These are phyloP conservation scores for Volucella inanis DNA, from an alignment of 2,888 invertebrate species.

Conservation along the genomic window DNA sequence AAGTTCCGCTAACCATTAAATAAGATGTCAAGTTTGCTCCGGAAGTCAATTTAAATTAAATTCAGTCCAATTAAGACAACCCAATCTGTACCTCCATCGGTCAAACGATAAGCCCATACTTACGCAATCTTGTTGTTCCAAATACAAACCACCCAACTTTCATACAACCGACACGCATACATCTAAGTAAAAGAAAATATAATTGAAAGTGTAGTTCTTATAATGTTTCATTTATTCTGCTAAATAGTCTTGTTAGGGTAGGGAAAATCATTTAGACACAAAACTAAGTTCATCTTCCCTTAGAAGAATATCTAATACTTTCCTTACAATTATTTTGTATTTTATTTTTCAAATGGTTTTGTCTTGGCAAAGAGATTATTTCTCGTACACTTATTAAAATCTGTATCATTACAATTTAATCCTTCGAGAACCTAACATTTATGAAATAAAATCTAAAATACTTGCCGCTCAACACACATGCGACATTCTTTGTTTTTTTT, in stretches of 20 bases:
- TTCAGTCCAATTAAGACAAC: too few relatives aligned
- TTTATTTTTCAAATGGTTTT: conserved; percentile 46
- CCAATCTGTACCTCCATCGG: too few relatives aligned
- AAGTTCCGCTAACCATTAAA: too few relatives aligned
- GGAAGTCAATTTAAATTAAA: too few relatives aligned
- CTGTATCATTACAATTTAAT: conserved; percentile 32
- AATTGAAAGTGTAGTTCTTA: conserved; percentile 34
- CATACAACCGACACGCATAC: neutral
- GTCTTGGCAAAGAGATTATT: conserved; percentile 59
- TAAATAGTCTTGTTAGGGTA: conserved; percentile 60
- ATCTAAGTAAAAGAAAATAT: neutral
- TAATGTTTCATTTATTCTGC: conserved; percentile 69
- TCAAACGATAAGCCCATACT: neutral
- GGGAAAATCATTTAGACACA: conserved; percentile 53
- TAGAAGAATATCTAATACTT: conserved; percentile 62
- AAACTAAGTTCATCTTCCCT: conserved; percentile 58
- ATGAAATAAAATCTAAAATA: conserved; percentile 72
- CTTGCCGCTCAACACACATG: conserved; percentile 62
- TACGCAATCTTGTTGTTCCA: neutral
- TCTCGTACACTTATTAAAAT: conserved; percentile 51
- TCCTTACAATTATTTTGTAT: conserved; percentile 56
- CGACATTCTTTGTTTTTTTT: conserved; percentile 44
- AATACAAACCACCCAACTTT: neutral
- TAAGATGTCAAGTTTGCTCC: too few relatives aligned
- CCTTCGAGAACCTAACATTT: conserved; percentile 70